Base-by-base conservation (phyloP, 2,797 vertebrate genomes). In the Aulostomus chinensis region DNA sequence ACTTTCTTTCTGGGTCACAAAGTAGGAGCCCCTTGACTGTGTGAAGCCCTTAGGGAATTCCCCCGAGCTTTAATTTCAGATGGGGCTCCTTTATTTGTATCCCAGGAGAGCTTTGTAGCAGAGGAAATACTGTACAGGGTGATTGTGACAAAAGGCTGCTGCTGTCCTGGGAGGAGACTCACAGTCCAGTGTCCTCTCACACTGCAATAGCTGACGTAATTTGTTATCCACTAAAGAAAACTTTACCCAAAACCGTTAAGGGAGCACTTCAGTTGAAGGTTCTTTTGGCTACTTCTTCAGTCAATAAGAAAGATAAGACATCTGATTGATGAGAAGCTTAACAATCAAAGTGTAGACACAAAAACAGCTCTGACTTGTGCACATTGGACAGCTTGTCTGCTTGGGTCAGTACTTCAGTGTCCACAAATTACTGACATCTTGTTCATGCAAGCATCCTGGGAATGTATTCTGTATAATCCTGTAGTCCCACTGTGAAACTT, bases 91-190 rank as follows among this genome's bases (percentile, higher is more conserved):
- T 87, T 80, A 81, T 77, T 50, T 70, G 54, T 60, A 58, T 35
- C 49, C 48, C 58, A 21, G 45, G 53, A 68, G 31, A 61, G 32
- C 63, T 42, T 34, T 15, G 53, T 53, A 61, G 57, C 47, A 33
- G 50, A 66, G 65, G 71, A 77, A 73, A 68, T 56, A 71, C 62
- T 69, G 75, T 69, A 75, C 59, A 76, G 58, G 63, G 59, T 32
- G 63, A 67, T 61, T 62, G 54, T 29, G 40, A 15, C 39, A 46
- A 84, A 83, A 85, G 84, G 86, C 88, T 83, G 80, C 17, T 43
- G n/a, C 46, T 50, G 69, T 78, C 71, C 65, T 51, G 76, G 54
- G 60, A 81, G 61, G 56, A 56, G 22, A 43, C 70, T 65, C 64
- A 84, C 18, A 56, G 81, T 81, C 60, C 58, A 66, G 34, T 64